Evolutionary conservation across 1,140 invertebrate species (phyloP).

Genomic region (Microplitis demolitor): DNA sequence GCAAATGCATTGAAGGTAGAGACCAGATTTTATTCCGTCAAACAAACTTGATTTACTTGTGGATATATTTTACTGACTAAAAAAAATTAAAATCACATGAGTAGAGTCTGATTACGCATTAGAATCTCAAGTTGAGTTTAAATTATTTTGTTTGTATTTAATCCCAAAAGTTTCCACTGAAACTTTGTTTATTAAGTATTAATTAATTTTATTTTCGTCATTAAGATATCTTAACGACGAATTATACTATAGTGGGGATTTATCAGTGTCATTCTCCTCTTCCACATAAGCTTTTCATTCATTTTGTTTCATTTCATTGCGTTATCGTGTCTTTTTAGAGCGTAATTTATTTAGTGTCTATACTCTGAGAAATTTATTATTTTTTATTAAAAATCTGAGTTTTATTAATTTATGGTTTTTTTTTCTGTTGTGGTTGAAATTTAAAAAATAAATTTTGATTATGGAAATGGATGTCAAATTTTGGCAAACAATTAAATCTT

Average conservation of each 20-base stretch:
- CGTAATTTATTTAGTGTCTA: background rate
- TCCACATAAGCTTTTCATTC: background rate
- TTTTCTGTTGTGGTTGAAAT: too few species aligned
- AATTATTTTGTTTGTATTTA: too few species aligned
- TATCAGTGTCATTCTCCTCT: background rate
- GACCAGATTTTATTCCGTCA: background rate
- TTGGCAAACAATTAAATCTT: slow-evolving; percentile 38
- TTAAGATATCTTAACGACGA: background rate
- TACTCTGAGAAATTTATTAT: background rate
- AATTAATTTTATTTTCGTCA: too few species aligned
- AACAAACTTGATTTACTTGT: background rate
- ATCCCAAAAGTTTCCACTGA: too few species aligned
- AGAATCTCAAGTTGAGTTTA: too few species aligned
- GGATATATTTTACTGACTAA: too few species aligned
- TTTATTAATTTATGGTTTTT: too few species aligned
- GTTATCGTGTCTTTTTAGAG: background rate
- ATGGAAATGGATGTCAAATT: slow-evolving; percentile 40
- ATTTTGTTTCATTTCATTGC: background rate
- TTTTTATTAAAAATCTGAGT: background rate
- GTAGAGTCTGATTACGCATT: too few species aligned
- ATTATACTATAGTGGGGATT: background rate
- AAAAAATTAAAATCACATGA: too few species aligned
- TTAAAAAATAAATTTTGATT: slow-evolving; percentile 31
- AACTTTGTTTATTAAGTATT: too few species aligned
- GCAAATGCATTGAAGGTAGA: background rate